A percentile compares a stretch with the other conserved stretches of the same genome.
phyloP scores from a whole-genome alignment of 2,797 vertebrate species.

The Lithobates sylvaticus region DNA sequence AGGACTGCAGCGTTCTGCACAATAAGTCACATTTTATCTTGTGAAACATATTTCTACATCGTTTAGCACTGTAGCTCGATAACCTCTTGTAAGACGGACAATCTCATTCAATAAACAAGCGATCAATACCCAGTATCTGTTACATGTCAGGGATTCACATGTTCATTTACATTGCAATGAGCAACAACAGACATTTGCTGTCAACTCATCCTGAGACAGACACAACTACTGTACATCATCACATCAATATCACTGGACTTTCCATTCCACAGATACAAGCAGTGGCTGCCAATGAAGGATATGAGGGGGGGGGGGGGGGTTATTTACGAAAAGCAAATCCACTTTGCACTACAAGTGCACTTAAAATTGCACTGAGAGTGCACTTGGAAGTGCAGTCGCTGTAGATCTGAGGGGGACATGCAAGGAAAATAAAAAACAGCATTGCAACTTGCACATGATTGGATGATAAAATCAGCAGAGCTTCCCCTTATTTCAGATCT shows the following conservation, averaged over 20 bases:
- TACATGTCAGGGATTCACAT: conserved; percentile 13
- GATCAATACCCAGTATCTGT: conserved; percentile 19
- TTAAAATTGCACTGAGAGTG: no score
- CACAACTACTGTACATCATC: not conserved
- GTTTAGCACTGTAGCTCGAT: not conserved
- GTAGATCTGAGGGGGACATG: no score
- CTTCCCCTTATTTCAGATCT: no score
- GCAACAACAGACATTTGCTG: not conserved
- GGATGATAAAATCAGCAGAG: no score
- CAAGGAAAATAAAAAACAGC: no score
- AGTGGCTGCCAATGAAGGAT: no score
- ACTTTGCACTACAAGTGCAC: no score
- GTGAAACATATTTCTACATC: conserved; percentile 2
- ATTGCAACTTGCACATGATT: no score
- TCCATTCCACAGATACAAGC: no score
- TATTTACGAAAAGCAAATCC: no score
- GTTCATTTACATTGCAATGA: not conserved
- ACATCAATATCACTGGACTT: not conserved
- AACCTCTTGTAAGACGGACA: not conserved
- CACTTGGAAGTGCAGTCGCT: no score
- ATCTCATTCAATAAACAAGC: not conserved
- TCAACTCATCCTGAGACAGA: not conserved
- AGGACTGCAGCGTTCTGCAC: conserved; percentile 21
- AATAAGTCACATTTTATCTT: conserved; percentile 10
- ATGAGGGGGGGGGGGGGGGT: no score